Percentiles rank a stretch among this genome's conserved stretches.
Evolutionary conservation across 2,888 invertebrate genomes (phyloP).

Genomic region (Lathronympha strigana): DNA sequence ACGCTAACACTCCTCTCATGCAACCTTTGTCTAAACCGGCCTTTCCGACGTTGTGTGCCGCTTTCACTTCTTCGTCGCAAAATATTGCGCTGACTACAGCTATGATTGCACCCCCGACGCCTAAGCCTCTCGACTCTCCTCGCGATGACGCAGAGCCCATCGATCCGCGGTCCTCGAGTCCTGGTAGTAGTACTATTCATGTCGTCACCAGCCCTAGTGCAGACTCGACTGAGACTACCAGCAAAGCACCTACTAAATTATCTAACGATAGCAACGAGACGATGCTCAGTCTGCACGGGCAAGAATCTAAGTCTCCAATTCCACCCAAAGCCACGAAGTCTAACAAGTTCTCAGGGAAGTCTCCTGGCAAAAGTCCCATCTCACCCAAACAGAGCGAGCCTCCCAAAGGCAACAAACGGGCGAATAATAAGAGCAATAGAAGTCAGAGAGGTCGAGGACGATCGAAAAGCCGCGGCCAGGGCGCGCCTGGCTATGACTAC

Average conservation of each 20-base stretch:
- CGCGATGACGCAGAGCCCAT: slow-evolving; percentile 68
- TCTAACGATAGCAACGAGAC: slow-evolving; percentile 71
- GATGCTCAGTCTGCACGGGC: slow-evolving; percentile 59
- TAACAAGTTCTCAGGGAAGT: slow-evolving; percentile 86
- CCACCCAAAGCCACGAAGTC: slow-evolving; percentile 80
- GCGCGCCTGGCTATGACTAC: slow-evolving; percentile 69
- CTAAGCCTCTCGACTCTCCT: slow-evolving; percentile 76
- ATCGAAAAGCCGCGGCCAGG: slow-evolving; percentile 73
- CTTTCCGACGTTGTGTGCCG: slow-evolving; percentile 86
- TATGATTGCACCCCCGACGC: slow-evolving; percentile 89
- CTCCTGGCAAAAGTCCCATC: slow-evolving; percentile 88
- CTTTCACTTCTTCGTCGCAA: slow-evolving; percentile 92
- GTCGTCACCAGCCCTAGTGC: slow-evolving; percentile 71
- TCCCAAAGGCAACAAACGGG: slow-evolving; percentile 66
- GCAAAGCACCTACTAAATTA: slow-evolving; percentile 64
- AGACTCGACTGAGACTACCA: slow-evolving; percentile 65
- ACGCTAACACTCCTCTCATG: slow-evolving; percentile 78
- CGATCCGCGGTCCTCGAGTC: slow-evolving; percentile 8
- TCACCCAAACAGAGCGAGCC: slow-evolving; percentile 87
- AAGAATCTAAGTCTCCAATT: slow-evolving; percentile 62
- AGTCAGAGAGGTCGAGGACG: slow-evolving; percentile 80
- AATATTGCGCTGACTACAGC: slow-evolving; percentile 92
- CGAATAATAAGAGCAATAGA: slow-evolving; percentile 71
- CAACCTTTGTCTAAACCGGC: slow-evolving; percentile 81
- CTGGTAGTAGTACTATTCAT: slow-evolving; percentile 57